Evolutionary conservation across 1,140 invertebrate species (phyloP).

Genomic region (Lutraria rhynchaena): DNA sequence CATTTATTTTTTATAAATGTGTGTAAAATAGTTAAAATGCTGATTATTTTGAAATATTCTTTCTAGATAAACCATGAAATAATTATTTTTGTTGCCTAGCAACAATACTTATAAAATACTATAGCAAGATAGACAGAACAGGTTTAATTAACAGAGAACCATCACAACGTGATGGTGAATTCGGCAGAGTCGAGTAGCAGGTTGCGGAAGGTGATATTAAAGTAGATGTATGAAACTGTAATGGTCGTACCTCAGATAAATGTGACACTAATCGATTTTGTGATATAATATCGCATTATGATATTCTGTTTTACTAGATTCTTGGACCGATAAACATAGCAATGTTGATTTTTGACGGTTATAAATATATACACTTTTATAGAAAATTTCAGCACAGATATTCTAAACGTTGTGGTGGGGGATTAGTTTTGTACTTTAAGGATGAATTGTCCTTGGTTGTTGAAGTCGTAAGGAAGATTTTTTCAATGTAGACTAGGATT

Average conservation of each 20-base stretch:
- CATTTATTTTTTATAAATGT: too few species aligned
- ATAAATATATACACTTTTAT: constrained; percentile 17
- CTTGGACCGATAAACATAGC: constrained; percentile 1
- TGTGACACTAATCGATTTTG: background rate
- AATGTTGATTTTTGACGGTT: background rate
- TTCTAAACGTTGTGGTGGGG: background rate
- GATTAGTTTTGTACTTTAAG: constrained; percentile 3
- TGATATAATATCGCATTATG: background rate
- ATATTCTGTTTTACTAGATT: constrained; percentile 25
- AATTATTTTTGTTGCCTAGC: too few species aligned
- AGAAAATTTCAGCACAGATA: constrained; percentile 26
- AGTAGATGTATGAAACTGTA: background rate
- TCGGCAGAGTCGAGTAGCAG: too few species aligned
- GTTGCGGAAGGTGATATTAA: constrained; percentile 12
- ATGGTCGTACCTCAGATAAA: constrained; percentile 4
- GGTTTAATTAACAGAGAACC: too few species aligned
- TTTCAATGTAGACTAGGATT: background rate
- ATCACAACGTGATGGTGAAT: too few species aligned
- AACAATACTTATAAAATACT: too few species aligned
- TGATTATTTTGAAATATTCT: too few species aligned
- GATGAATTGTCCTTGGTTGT: background rate
- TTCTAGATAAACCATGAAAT: too few species aligned
- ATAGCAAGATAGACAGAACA: too few species aligned
- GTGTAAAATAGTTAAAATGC: too few species aligned
- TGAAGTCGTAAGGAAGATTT: constrained; percentile 6